phyloP scores from a whole-genome alignment of 2,797 vertebrate species.

The Premnoplex brunnescens region DNA sequence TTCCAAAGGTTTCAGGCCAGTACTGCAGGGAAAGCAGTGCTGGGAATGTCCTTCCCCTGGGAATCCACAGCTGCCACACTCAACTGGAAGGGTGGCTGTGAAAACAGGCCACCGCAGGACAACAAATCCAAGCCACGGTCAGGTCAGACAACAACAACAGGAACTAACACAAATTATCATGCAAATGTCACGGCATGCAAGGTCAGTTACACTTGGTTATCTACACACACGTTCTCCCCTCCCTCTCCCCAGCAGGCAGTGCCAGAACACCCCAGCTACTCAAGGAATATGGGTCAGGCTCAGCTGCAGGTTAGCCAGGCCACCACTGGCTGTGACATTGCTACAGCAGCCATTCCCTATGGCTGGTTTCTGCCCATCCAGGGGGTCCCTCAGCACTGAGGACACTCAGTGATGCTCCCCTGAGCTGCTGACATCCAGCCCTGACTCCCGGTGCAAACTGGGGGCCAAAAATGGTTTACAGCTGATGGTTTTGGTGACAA shows the following conservation, averaged over 20 bases:
- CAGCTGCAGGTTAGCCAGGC: rapidly evolving
- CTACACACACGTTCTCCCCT: not conserved
- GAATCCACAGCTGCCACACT: not conserved
- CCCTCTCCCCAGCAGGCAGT: not conserved
- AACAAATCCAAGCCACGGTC: not conserved
- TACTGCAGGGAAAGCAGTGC: not conserved
- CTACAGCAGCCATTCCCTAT: not conserved
- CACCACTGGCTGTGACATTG: rapidly evolving
- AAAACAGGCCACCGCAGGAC: not conserved
- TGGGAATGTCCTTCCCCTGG: not conserved
- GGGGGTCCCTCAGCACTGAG: not conserved
- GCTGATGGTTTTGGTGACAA: conserved; percentile 14
- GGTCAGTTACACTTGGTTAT: conserved; percentile 48
- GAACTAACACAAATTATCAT: not conserved
- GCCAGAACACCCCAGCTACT: not conserved
- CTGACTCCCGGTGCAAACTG: not conserved
- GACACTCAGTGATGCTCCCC: not conserved
- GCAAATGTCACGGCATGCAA: conserved; percentile 27
- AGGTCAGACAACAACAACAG: not conserved
- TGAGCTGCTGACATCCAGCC: not conserved
- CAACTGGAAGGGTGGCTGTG: not conserved
- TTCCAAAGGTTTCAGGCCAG: not conserved
- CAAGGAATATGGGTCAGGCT: rapidly evolving
- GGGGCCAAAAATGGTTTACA: conserved; percentile 6
- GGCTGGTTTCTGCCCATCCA: not conserved